phyloP scores from a whole-genome alignment of 2,797 vertebrate species.

The Taenioides sp. region DNA sequence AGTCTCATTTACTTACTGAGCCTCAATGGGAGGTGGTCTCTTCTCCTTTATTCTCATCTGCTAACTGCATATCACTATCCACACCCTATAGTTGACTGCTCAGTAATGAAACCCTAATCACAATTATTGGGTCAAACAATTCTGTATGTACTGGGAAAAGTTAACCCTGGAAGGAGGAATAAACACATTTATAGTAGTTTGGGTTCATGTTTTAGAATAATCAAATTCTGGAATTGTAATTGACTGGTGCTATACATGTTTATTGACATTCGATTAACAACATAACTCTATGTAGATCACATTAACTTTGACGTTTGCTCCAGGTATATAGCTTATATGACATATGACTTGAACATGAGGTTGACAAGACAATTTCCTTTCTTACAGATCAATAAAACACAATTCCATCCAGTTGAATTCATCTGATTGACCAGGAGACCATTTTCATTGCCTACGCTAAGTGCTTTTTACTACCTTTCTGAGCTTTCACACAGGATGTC shows the following conservation, averaged over 20 bases:
- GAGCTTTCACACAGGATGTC: background rate
- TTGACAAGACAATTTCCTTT: constrained; percentile 33
- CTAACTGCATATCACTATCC: constrained; percentile 6
- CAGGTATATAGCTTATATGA: constrained; percentile 11
- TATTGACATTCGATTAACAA: background rate
- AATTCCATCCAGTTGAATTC: constrained; percentile 24
- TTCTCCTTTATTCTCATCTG: background rate
- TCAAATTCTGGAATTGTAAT: background rate
- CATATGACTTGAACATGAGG: constrained; percentile 7
- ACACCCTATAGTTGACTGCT: background rate
- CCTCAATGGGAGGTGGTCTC: constrained; percentile 17
- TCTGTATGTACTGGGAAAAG: background rate
- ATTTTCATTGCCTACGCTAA: constrained; percentile 20
- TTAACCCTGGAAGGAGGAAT: background rate
- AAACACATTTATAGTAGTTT: background rate
- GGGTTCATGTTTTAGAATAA: background rate
- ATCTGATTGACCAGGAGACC: constrained; percentile 22
- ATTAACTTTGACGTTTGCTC: background rate
- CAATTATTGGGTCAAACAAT: too few relatives aligned
- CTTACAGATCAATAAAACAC: constrained; percentile 34
- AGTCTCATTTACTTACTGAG: constrained; percentile 14
- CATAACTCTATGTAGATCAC: background rate
- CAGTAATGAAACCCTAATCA: background rate
- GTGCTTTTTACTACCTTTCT: constrained; percentile 11
- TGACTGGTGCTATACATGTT: background rate